These are phyloP conservation scores for Cryptoprocta ferox DNA, from an alignment of 2,797 vertebrate genomes.

Conservation along the genomic window DNA sequence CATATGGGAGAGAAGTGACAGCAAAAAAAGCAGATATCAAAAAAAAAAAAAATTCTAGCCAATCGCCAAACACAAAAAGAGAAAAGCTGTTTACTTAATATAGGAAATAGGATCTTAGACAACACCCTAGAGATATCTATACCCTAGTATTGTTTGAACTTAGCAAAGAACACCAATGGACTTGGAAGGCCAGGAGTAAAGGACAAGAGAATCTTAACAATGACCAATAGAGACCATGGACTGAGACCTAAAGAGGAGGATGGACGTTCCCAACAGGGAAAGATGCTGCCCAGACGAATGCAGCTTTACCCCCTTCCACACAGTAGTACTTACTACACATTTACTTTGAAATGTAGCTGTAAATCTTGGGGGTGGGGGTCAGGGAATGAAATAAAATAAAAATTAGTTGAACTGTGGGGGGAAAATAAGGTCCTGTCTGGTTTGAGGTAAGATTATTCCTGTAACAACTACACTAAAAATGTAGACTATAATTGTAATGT, in stretches of 20 bases:
- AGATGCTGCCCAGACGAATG: not conserved
- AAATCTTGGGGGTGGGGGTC: not conserved
- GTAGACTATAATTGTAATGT: not conserved
- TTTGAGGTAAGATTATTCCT: not conserved
- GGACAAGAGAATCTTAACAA: not conserved
- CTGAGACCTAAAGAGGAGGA: not conserved
- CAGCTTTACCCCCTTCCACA: not conserved
- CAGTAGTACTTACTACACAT: not conserved
- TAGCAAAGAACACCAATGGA: not conserved
- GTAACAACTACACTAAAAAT: not conserved
- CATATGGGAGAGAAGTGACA: not conserved
- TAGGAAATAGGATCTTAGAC: not conserved
- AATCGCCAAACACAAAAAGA: not conserved
- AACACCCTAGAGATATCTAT: not conserved
- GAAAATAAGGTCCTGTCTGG: not conserved
- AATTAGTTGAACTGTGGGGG: not conserved
- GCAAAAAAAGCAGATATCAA: not conserved
- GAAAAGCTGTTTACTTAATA: not conserved
- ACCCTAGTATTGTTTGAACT: not conserved
- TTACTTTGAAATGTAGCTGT: not conserved
- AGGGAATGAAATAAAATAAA: constrained; percentile 1
- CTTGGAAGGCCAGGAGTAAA: not conserved
- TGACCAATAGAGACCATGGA: not conserved
- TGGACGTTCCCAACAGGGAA: not conserved
- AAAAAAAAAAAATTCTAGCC: not conserved